phyloP scores from a whole-genome alignment of 2,797 vertebrate genomes.

The Onychomys torridus region DNA sequence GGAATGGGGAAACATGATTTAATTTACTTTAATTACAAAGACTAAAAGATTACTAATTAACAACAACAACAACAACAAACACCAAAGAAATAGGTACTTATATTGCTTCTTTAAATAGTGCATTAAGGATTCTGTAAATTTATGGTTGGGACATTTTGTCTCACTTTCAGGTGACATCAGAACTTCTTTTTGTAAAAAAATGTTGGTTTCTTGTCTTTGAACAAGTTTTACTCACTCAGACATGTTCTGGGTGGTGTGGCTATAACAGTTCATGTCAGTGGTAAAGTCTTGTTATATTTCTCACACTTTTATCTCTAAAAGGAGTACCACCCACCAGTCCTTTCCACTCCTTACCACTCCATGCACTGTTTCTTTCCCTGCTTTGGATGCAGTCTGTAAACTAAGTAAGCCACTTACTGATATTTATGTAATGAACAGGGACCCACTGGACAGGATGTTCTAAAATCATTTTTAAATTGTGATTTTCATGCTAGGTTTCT shows the following conservation, averaged over 20 bases:
- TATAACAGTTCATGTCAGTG: neutral
- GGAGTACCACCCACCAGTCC: neutral
- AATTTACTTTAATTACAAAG: neutral
- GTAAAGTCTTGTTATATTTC: neutral
- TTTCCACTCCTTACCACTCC: neutral
- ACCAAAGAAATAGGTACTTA: neutral
- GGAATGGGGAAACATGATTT: neutral
- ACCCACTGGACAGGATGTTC: neutral
- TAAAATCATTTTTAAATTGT: constrained; percentile 9
- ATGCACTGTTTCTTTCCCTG: neutral
- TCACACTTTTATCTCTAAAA: neutral
- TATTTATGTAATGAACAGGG: neutral
- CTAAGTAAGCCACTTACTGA: neutral
- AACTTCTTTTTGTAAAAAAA: neutral
- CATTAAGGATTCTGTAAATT: neutral
- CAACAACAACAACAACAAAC: neutral
- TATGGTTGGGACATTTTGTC: neutral
- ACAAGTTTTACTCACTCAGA: neutral
- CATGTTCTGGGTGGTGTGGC: no score
- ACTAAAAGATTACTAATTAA: neutral
- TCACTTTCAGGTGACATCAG: neutral
- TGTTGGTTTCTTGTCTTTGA: neutral
- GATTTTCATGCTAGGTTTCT: neutral
- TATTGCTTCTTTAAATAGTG: neutral
- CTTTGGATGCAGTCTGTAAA: neutral